phyloP scores from a whole-genome alignment of 23 tunicate species.

The Phallusia fumigata region DNA sequence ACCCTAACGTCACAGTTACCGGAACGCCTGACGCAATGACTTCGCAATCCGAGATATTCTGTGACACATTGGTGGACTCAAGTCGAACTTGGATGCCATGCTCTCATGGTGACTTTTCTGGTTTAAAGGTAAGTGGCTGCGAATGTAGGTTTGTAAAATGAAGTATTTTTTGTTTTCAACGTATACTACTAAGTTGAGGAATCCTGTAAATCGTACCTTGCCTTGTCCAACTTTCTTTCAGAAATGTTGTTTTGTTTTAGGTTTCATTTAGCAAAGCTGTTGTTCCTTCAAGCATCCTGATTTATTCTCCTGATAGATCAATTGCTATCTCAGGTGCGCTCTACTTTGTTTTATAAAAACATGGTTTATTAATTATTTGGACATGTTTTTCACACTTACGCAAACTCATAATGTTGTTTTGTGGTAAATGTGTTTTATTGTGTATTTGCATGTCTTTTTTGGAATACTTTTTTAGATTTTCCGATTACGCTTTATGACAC shows the following conservation, averaged over 20 bases:
- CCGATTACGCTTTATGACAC: not conserved
- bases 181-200: too few species aligned
- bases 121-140: not conserved
- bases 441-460: too few species aligned
- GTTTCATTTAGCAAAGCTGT: not conserved
- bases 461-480: not conserved
- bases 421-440: too few species aligned
- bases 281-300: not conserved
- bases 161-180: too few species aligned
- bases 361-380: too few species aligned
- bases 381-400: too few species aligned
- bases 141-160: not conserved
- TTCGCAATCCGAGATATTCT: not conserved
- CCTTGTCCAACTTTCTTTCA: too few species aligned
- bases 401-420: too few species aligned
- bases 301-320: not conserved
- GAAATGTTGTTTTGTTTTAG: conserved; percentile 6
- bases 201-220: too few species aligned
- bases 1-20: not conserved
- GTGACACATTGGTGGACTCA: conserved; percentile 8
- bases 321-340: not conserved
- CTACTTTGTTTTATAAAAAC: too few species aligned
- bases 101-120: not conserved
- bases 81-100: not conserved
- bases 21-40: conserved; percentile 5